Evolutionary conservation across 2,113 vertebrate genomes (phyloP), one percentile per base, ranked within the genome.

Genomic region (Anolis sagrei): DNA sequence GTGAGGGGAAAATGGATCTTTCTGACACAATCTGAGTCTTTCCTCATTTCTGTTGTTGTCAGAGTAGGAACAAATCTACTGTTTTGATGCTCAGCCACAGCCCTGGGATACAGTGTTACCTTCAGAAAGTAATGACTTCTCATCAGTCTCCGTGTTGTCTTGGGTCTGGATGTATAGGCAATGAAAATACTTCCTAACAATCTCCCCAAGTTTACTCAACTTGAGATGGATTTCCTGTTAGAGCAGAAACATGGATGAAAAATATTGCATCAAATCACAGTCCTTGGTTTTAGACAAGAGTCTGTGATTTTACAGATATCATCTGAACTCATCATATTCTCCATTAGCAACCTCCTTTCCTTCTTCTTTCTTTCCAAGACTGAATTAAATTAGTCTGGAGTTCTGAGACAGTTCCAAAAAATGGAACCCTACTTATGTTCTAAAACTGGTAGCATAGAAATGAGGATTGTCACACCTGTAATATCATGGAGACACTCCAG

Each of bases 101-200:
- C 88, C 84, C 88, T 90, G 88, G 86, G 73, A 49, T 66, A 32
- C 44, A 48, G 66, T 72, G 48, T 81, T 69, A 21, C 32, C 11
- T 69, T 92, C 21, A 16, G 83, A n/a, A 84, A 64, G 36, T 89
- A 90, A 90, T 75, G 72, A 85, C 86, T 90, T 89, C n/a, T 39
- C 58, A 18, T 90, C 69, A 34, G 76, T 89, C 16, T 82, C 14
- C 81, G 1, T 58, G 66, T 88, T 83, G 70, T 83, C 80, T 81
- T 70, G 34, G 73, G 23, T 21, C 82, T 82, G 80, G 81, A 85
- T 90, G 85, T 75, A 34, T 80, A 74, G 48, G 27, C 72, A 88
- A 88, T 7, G 36, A 81, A 89, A 91, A 32, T 1, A 0, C 69
- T 90, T 61, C 77, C 11, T 23, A 39, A 5, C 2, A 85, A 54